Percentiles rank a stretch among this genome's conserved stretches.
Conservation (phyloP, 2,797 vertebrate species). For the Scyliorhinus canicula region DNA sequence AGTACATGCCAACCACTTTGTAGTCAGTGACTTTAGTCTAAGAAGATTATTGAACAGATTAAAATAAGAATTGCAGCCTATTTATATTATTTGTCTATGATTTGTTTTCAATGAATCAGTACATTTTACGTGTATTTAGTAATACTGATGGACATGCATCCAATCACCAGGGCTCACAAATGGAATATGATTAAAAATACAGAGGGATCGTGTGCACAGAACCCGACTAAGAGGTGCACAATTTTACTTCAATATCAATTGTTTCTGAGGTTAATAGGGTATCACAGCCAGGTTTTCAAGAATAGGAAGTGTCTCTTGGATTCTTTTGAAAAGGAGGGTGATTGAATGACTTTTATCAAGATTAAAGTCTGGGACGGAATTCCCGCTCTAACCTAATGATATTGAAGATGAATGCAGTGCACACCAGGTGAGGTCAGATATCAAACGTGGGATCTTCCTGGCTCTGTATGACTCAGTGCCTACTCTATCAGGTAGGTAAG, state of each 20-base stretch:
- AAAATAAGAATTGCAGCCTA: neutral
- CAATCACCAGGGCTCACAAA: neutral
- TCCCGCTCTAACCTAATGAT: neutral
- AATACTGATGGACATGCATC: neutral
- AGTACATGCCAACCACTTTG: constrained; percentile 74
- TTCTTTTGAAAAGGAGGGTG: neutral
- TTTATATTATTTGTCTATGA: neutral
- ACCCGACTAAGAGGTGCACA: too few species aligned
- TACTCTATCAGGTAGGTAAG: neutral
- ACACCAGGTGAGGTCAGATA: neutral
- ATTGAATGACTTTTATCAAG: neutral
- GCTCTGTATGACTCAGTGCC: neutral
- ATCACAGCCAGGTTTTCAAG: neutral
- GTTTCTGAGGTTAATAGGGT: neutral
- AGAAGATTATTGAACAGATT: constrained; percentile 34
- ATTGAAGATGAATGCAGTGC: neutral
- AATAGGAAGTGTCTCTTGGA: neutral
- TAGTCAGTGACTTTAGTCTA: constrained; percentile 89
- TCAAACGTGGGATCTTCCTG: neutral
- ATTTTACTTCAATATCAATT: neutral
- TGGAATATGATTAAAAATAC: neutral
- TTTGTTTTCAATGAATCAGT: too few species aligned
- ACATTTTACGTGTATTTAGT: neutral
- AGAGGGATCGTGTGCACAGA: neutral
- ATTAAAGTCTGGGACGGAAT: neutral